Evolutionary conservation across 2,113 vertebrate species (phyloP).

Genomic region (Anoplopoma fimbria): DNA sequence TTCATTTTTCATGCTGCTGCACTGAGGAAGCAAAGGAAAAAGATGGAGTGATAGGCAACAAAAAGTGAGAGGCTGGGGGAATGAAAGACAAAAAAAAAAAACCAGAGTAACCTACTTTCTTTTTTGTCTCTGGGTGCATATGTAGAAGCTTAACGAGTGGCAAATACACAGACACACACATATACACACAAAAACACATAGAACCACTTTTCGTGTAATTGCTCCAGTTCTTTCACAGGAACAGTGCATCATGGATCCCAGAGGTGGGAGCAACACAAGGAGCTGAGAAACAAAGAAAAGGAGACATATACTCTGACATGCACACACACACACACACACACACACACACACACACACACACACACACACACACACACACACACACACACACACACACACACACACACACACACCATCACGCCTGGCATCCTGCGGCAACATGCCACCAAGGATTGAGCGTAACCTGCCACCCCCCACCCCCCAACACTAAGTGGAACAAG

Average conservation of each 20-base stretch:
- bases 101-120: conserved; percentile 69
- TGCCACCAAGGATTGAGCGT: background rate
- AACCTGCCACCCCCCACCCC: background rate
- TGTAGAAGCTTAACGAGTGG: conserved; percentile 49
- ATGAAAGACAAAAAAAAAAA: conserved; percentile 29
- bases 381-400: too few species aligned
- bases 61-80: conserved; percentile 33
- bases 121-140: conserved; percentile 30
- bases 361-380: too few species aligned
- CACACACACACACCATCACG: background rate
- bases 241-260: background rate
- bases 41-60: conserved; percentile 46
- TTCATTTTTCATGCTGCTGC: conserved; percentile 65
- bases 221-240: conserved; percentile 24
- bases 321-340: background rate
- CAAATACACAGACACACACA: conserved; percentile 23
- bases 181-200: conserved; percentile 1
- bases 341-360: background rate
- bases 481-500: conserved; percentile 28
- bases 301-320: background rate
- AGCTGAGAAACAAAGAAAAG: background rate
- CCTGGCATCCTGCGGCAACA: background rate
- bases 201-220: conserved; percentile 45
- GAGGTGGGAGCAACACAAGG: conserved; percentile 14
- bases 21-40: conserved; percentile 38